phyloP scores from a whole-genome alignment of 2,888 invertebrate genomes.

The Harpalus rufipes region DNA sequence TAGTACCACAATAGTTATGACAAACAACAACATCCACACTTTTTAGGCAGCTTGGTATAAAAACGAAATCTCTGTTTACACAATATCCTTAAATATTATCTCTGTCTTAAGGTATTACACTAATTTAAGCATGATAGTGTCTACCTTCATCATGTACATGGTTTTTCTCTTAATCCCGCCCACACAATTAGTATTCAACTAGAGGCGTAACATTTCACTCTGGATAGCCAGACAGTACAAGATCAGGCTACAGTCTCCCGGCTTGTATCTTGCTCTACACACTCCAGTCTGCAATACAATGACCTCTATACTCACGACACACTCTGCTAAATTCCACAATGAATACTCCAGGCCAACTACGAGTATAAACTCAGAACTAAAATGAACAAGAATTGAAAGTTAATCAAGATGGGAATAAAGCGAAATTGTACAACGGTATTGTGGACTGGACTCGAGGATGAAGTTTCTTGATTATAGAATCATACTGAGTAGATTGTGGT shows the following conservation, averaged over 20 bases:
- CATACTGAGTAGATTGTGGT: too few relatives aligned
- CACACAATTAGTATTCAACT: not conserved
- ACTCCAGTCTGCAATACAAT: not conserved
- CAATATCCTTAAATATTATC: too few relatives aligned
- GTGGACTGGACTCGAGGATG: not conserved
- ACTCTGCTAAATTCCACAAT: not conserved
- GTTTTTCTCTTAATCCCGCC: not conserved
- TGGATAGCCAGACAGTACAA: not conserved
- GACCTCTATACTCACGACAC: not conserved
- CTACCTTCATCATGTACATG: not conserved
- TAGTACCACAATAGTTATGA: too few relatives aligned
- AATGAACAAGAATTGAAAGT: slow-evolving; percentile 3
- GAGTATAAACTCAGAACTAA: not conserved
- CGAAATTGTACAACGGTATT: not conserved
- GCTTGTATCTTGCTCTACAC: too few relatives aligned
- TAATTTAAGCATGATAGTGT: too few relatives aligned
- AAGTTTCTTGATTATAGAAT: too few relatives aligned
- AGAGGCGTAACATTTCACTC: not conserved
- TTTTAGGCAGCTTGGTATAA: too few relatives aligned
- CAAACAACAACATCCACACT: too few relatives aligned
- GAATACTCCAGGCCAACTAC: not conserved
- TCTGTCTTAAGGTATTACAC: too few relatives aligned
- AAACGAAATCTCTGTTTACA: too few relatives aligned
- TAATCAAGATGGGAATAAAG: not conserved
- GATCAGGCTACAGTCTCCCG: not conserved